These are phyloP conservation scores for Drosophila funebris DNA, from an alignment of 1,140 invertebrate genomes.

Conservation along the genomic window DNA sequence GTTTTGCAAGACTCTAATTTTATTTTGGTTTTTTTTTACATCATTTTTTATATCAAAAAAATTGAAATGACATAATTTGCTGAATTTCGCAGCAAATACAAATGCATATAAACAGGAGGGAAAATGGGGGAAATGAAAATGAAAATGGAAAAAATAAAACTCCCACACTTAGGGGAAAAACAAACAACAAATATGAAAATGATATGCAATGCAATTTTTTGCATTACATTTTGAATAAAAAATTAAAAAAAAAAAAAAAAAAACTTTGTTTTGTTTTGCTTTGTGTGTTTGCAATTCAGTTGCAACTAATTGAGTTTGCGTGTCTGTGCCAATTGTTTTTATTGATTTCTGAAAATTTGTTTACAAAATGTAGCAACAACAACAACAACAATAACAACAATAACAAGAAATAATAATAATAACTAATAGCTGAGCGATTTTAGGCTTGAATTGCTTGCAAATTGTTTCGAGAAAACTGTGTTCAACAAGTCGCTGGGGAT, in stretches of 20 bases:
- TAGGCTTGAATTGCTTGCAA: constrained; percentile 60
- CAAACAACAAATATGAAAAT: constrained; percentile 41
- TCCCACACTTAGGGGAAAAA: constrained; percentile 52
- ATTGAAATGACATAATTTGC: background rate
- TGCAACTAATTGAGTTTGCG: constrained; percentile 77
- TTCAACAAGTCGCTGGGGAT: constrained; percentile 19
- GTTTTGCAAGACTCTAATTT: too few relatives aligned
- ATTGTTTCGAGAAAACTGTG: constrained; percentile 14
- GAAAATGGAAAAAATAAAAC: constrained; percentile 11
- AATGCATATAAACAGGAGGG: background rate
- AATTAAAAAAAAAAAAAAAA: background rate
- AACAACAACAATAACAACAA: constrained; percentile 36
- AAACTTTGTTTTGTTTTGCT: background rate
- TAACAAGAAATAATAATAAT: constrained; percentile 26
- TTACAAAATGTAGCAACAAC: constrained; percentile 60
- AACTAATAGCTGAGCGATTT: constrained; percentile 55
- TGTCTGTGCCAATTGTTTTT: constrained; percentile 68
- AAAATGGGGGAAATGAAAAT: background rate
- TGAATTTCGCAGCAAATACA: background rate
- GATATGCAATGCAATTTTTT: constrained; percentile 30
- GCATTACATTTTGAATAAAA: background rate
- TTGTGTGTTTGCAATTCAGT: constrained; percentile 28
- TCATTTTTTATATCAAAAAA: too few relatives aligned
- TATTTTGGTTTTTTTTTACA: background rate
- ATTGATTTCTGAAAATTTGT: constrained; percentile 73